Percentiles rank a stretch among this genome's conserved stretches.
Conservation (phyloP, 92 coral and sea anemone species). For the Plumapathes pennacea region DNA sequence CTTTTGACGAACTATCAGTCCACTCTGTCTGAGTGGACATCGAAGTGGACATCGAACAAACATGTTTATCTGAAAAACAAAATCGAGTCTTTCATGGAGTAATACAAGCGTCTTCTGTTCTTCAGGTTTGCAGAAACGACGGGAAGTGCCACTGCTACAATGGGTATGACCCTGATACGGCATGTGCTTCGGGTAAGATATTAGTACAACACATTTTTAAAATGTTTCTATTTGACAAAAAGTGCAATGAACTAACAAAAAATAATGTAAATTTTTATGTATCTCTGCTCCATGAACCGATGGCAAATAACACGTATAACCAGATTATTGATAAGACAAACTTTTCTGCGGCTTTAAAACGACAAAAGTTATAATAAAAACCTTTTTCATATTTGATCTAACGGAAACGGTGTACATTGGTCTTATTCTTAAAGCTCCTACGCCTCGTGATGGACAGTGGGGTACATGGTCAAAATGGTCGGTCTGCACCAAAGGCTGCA, state of each 20-base stretch:
- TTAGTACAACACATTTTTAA: neutral
- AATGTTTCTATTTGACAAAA: neutral
- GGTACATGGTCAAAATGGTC: constrained; percentile 62
- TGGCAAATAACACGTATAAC: neutral
- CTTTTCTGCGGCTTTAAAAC: neutral
- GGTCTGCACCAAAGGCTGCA: constrained; percentile 49
- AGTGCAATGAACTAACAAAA: no score
- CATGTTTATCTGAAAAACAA: no score
- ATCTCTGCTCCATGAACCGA: no score
- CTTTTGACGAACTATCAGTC: no score
- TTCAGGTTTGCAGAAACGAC: constrained; percentile 41
- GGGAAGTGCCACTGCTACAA: constrained; percentile 48
- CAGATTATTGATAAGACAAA: neutral
- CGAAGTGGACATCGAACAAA: no score
- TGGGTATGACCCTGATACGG: constrained; percentile 36
- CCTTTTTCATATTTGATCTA: neutral
- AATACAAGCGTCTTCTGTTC: neutral
- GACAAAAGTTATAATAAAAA: neutral
- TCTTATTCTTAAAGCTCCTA: constrained; percentile 1
- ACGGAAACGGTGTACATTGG: neutral
- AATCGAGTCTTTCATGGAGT: neutral
- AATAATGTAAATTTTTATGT: no score
- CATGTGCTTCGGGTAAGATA: constrained; percentile 27
- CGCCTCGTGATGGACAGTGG: constrained; percentile 52
- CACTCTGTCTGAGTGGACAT: no score